These are phyloP conservation scores for Falco cherrug DNA, from an alignment of 2,797 vertebrate genomes.

Conservation along the genomic window DNA sequence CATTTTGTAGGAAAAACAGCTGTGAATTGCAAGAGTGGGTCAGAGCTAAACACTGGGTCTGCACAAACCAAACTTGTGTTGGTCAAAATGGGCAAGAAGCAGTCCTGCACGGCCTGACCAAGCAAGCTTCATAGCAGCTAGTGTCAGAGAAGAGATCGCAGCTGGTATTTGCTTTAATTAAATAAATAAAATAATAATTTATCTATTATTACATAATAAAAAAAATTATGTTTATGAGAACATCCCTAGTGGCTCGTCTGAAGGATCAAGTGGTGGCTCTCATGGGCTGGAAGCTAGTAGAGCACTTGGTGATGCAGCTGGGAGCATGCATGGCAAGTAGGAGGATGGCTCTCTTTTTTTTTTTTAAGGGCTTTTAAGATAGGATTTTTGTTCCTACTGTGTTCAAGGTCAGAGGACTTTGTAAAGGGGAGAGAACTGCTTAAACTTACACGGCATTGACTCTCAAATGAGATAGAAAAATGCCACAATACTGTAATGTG, in stretches of 20 bases:
- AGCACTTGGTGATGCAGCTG: not conserved
- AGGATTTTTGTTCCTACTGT: not conserved
- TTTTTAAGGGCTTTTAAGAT: not conserved
- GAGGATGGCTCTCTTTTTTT: not conserved
- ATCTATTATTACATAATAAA: no score
- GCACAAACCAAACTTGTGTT: not conserved
- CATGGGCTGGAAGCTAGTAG: not conserved
- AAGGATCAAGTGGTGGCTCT: not conserved
- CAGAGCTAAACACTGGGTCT: not conserved
- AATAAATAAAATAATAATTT: no score
- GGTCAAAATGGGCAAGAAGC: not conserved
- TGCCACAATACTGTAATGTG: not conserved
- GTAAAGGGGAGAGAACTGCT: not conserved
- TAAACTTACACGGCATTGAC: not conserved
- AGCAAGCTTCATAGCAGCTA: not conserved
- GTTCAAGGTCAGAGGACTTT: not conserved
- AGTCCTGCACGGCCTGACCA: no score
- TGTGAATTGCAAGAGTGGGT: not conserved
- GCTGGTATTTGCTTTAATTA: not conserved
- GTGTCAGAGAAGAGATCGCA: not conserved
- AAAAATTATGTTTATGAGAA: not conserved
- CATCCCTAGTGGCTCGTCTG: not conserved
- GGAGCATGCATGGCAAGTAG: not conserved
- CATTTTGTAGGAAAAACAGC: not conserved
- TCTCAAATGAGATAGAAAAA: not conserved